Evolutionary conservation across 2,797 vertebrate genomes (phyloP), one percentile per base, ranked within the genome.

Genomic region (Gobio occitaniae): DNA sequence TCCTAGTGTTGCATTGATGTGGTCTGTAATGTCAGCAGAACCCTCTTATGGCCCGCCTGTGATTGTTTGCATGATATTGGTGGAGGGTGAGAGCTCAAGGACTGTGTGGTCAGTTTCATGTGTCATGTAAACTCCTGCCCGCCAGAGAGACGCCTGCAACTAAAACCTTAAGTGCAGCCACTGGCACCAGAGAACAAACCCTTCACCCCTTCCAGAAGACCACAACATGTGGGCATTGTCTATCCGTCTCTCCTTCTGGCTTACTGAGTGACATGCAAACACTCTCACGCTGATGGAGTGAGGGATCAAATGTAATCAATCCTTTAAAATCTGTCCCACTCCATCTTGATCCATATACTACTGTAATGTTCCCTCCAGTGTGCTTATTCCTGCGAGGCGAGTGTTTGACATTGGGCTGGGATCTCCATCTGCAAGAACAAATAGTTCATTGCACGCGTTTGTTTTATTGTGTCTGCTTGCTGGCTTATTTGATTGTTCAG

Each of bases 101-200:
- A 84, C 86, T 85, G 70, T 79, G 85, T 87, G 84, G 91, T 88
- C 82, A 82, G 93, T 90, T 93, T 94, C 92, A 87, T 93, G 88
- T 94, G 92, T 94, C 94, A 91, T 83, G 87, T 86, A 91, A 93
- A 92, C 93, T 90, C 86, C 87, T 91, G 87, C 89, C 93, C 93
- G 94, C 93, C 94, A 95, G 94, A 93, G 92, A 52, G 52, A 87
- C 69, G 92, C 94, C 94, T 89, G 94, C 95, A 95, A 94, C 94
- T 93, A 91, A 95, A 93, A 92, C 91, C 92, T 82, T 93, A 95
- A 95, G 93, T 93, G 93, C 94, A 92, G 91, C 90, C 86, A 90
- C 82, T 87, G 89, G 93, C 93, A 92, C 90, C 94, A 91, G 92
- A 90, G 91, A 88, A 88, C 12, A 82, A 83, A 71, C 68, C 80